These are phyloP conservation scores for Sternotherus odoratus DNA, from an alignment of 2,797 vertebrate species.

Conservation along the genomic window DNA sequence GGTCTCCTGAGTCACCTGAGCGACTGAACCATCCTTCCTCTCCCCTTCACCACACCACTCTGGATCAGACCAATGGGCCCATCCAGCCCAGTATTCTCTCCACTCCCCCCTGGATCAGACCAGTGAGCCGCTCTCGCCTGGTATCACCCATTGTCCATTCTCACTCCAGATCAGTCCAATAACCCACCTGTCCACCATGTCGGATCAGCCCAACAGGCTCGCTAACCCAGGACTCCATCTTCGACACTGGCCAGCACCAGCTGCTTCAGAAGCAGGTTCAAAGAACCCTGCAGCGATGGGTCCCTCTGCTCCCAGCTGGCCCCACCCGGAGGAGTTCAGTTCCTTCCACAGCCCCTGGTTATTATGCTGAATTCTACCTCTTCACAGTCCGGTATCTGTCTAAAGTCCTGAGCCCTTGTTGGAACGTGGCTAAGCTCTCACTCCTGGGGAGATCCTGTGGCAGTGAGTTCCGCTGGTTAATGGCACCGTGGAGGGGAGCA, in stretches of 20 bases:
- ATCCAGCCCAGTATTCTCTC: neutral
- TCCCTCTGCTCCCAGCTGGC: neutral
- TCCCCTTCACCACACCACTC: neutral
- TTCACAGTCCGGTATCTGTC: neutral
- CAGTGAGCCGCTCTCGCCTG: neutral
- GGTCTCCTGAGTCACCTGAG: neutral
- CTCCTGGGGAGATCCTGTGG: neutral
- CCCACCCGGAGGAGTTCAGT: neutral
- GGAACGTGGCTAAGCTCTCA: neutral
- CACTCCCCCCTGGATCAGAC: neutral
- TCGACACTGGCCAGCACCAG: neutral
- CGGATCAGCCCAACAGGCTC: no score
- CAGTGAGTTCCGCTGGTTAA: neutral
- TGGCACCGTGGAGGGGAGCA: neutral
- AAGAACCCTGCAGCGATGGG: neutral
- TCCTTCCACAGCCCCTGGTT: neutral
- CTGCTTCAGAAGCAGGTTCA: neutral
- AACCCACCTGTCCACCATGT: neutral
- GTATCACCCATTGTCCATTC: neutral
- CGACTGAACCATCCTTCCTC: neutral
- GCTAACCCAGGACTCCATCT: neutral
- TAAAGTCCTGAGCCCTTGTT: neutral
- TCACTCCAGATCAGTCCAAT: neutral
- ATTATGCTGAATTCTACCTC: neutral
- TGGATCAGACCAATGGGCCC: neutral